Base-by-base conservation (phyloP, 1,140 invertebrate genomes). In the Diachasma alloeum region DNA sequence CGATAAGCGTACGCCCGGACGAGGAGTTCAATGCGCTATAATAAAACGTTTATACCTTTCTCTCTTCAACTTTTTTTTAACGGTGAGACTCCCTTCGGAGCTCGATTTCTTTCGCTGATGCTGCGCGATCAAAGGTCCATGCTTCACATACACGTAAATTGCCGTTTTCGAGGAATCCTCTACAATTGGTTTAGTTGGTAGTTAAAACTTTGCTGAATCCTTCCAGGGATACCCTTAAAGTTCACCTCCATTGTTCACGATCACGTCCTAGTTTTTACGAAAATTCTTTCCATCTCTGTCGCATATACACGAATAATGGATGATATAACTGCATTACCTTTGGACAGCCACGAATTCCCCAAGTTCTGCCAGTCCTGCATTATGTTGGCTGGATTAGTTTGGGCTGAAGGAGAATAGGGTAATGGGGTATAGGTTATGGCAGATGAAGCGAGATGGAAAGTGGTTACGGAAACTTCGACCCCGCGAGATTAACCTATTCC, bases 401-500 rank as follows among this genome's bases (percentile, higher is more conserved):
- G 26, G n/a, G 3, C 13, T 68, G 31, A 68, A 68, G 31, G 15
- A 15, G 36, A 68, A 68, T 37, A 68, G 36, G 66, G 31, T 19
- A 17, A 68, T 24, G n/a, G 4, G 26, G 66, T 15, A 39, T 68
- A 17, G 66, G 31, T 31, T 68, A 37, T 37, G 15, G 59, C 59
- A 63, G 59, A 26, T 63, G 59, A 26, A 63, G 59, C 24, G 19
- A 24, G 59, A 63, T 63, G 59, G 59, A 31, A 63, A 31, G 24
- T 66, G 66, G 11, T 37, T 68, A 39, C 36, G 80, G 80, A 83
- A 86, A 86, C 81, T 86, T 84, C 66, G 66, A 78, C 82, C 77
- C 77, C 67, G 76, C 77, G 75, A 85, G 85, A 87, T 87, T 87
- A 86, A 87, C 81, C 83, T 84, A 85, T 86, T 87, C 81, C 66